Evolutionary conservation across 2,113 vertebrate species (phyloP).

Genomic region (Fulmarus glacialis): DNA sequence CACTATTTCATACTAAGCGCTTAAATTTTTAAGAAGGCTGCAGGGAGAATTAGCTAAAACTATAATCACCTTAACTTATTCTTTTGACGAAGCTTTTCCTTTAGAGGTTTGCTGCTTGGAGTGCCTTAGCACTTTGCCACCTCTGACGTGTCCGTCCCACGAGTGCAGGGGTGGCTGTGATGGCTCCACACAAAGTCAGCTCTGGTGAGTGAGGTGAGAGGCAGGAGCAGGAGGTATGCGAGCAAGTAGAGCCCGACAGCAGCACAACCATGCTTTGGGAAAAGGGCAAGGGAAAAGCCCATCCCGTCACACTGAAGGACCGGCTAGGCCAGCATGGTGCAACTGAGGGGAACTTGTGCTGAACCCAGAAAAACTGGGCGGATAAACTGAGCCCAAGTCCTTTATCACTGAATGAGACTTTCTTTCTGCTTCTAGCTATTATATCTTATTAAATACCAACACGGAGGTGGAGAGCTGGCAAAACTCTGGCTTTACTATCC

Average conservation of each 20-base stretch:
- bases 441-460: not conserved
- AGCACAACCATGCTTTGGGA: not conserved
- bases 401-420: not conserved
- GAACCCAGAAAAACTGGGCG: not conserved
- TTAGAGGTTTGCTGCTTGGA: not conserved
- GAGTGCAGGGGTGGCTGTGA: accelerated
- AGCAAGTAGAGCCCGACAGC: not conserved
- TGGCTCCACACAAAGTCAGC: not conserved
- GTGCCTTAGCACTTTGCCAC: not conserved
- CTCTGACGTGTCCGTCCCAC: accelerated
- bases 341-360: not conserved
- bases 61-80: not conserved
- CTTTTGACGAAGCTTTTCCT: not conserved
- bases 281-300: not conserved
- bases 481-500: not conserved
- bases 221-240: accelerated
- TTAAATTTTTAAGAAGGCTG: not conserved
- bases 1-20: accelerated
- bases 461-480: no score
- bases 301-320: not conserved
- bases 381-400: not conserved
- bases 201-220: not conserved
- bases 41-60: not conserved
- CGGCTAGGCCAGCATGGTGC: not conserved
- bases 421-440: not conserved